phyloP scores from a whole-genome alignment of 2,888 invertebrate species.

The Tenthredo scrophulariae region DNA sequence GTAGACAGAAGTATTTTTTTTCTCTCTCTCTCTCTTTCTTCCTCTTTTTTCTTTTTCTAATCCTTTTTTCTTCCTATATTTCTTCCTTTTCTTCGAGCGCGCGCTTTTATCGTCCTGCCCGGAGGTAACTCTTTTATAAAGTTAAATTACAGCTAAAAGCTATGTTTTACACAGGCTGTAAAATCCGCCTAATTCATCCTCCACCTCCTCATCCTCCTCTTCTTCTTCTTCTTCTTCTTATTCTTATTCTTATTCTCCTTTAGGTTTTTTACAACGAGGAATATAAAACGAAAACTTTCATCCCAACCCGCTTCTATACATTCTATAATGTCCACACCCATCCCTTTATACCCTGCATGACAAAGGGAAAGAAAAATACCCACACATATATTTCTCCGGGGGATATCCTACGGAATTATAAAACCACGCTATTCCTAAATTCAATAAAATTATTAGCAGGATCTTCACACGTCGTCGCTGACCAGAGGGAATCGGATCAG shows the following conservation, averaged over 20 bases:
- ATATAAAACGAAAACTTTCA: slow-evolving; percentile 18
- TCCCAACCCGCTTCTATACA: slow-evolving; percentile 1
- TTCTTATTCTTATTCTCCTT: not conserved
- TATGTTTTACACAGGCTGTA: slow-evolving; percentile 70
- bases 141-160: slow-evolving; percentile 74
- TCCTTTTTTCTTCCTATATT: not conserved
- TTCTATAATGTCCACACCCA: slow-evolving; percentile 1
- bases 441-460: not conserved
- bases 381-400: not conserved
- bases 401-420: not conserved
- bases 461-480: not conserved
- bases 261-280: slow-evolving; percentile 30
- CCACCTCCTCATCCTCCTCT: not conserved
- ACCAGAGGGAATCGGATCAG: not conserved
- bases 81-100: not conserved
- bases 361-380: not conserved
- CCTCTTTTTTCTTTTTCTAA: not conserved
- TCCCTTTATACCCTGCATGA: not conserved
- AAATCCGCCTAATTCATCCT: slow-evolving; percentile 47
- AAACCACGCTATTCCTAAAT: not conserved
- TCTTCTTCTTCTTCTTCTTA: not conserved
- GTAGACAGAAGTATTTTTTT: slow-evolving; percentile 68
- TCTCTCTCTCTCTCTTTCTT: not conserved
- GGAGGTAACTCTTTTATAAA: slow-evolving; percentile 64
- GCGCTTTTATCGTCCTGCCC: slow-evolving; percentile 17